Evolutionary conservation across 2,888 invertebrate species (phyloP).

Genomic region (Torymus aiolomorphi): DNA sequence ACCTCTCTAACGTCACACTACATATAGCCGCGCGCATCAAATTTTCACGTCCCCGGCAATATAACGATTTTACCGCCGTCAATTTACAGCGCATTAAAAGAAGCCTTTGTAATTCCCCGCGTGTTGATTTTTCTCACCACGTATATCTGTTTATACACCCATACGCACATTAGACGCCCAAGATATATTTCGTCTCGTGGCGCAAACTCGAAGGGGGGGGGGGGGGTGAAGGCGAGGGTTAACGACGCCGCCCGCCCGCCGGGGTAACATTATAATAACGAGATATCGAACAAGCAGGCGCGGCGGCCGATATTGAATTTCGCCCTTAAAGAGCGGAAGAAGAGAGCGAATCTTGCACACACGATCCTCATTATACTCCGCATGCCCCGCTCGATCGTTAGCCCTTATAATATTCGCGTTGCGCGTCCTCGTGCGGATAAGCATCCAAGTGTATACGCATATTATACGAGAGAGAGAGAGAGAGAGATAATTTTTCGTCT

Average conservation of each 20-base stretch:
- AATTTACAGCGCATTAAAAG: too few relatives aligned
- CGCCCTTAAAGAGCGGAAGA: conserved; percentile 68
- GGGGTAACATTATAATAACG: conserved; percentile 71
- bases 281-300: conserved; percentile 68
- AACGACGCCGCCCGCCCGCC: conserved; percentile 66
- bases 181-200: too few relatives aligned
- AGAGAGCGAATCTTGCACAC: conserved; percentile 64
- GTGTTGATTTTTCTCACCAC: too few relatives aligned
- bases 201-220: not conserved
- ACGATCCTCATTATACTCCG: conserved; percentile 71
- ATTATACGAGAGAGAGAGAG: not conserved
- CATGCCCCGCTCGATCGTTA: conserved; percentile 58
- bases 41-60: too few relatives aligned
- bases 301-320: conserved; percentile 68
- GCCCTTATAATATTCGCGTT: conserved; percentile 2
- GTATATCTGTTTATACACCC: too few relatives aligned
- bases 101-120: too few relatives aligned
- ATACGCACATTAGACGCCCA: too few relatives aligned
- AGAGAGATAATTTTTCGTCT: too few relatives aligned
- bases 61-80: too few relatives aligned
- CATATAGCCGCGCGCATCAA: too few relatives aligned
- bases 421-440: conserved; percentile 7
- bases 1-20: too few relatives aligned
- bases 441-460: not conserved
- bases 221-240: conserved; percentile 60